These are phyloP conservation scores for Pelecanoides urinatrix DNA, from an alignment of 2,113 vertebrate genomes.

Conservation along the genomic window DNA sequence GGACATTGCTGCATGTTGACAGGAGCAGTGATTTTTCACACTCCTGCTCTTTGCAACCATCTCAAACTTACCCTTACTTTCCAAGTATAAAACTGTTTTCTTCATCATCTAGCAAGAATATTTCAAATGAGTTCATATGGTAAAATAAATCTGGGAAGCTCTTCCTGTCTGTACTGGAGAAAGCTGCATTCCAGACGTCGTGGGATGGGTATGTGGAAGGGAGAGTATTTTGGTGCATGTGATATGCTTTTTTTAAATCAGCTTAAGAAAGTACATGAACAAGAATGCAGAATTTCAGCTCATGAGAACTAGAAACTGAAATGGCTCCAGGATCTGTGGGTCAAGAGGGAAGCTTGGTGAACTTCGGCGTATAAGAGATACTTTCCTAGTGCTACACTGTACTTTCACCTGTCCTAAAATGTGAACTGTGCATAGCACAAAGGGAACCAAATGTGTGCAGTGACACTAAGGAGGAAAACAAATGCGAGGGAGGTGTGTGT, in stretches of 20 bases:
- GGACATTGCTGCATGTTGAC: background rate
- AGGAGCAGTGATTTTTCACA: background rate
- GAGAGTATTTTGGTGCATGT: background rate
- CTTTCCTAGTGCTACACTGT: background rate
- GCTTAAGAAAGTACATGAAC: background rate
- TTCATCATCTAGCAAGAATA: background rate
- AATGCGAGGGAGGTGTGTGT: too few relatives aligned
- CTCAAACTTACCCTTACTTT: background rate
- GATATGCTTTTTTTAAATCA: background rate
- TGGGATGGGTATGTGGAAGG: background rate
- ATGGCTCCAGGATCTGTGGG: background rate
- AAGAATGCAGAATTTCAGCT: slow-evolving; percentile 28
- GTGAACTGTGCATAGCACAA: background rate
- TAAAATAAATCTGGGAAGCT: background rate
- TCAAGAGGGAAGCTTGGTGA: background rate
- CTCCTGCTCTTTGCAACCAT: background rate
- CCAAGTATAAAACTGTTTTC: background rate
- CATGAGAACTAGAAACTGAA: background rate
- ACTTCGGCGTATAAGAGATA: background rate
- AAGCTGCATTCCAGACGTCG: background rate
- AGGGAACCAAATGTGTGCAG: background rate
- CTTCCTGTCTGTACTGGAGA: background rate
- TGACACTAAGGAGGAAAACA: background rate
- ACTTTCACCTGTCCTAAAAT: background rate
- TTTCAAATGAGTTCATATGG: background rate